These are phyloP conservation scores for Sebastes fasciatus DNA, from an alignment of 2,113 vertebrate genomes.

Conservation along the genomic window DNA sequence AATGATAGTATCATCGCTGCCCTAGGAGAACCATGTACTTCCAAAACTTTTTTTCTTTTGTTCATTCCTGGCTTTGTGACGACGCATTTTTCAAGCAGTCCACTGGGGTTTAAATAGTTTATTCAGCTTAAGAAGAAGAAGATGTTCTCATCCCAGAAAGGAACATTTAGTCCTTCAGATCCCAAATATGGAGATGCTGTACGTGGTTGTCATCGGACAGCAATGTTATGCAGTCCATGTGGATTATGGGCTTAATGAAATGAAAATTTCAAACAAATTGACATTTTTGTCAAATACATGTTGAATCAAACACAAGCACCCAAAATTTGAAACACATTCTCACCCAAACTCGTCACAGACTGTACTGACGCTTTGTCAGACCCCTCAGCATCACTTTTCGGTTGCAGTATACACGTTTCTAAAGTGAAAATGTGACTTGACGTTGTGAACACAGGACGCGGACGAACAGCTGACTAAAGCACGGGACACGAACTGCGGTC, in stretches of 20 bases:
- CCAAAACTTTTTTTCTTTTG: not conserved
- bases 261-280: not conserved
- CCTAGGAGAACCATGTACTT: not conserved
- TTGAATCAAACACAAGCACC: not conserved
- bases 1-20: not conserved
- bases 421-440: too few species aligned
- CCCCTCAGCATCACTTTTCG: too few species aligned
- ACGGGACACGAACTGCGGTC: too few species aligned
- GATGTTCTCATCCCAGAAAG: not conserved
- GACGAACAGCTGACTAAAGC: too few species aligned
- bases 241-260: not conserved
- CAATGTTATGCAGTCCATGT: not conserved
- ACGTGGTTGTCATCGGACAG: not conserved
- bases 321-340: too few species aligned
- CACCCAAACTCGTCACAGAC: too few species aligned
- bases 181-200: not conserved
- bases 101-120: not conserved
- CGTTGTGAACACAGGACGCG: too few species aligned
- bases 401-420: too few species aligned
- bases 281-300: not conserved
- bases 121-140: not conserved
- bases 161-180: not conserved
- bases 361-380: too few species aligned
- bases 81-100: not conserved
- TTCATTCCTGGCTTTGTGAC: not conserved